These are phyloP conservation scores for Mimas tiliae DNA, from an alignment of 2,888 invertebrate species.

Conservation along the genomic window DNA sequence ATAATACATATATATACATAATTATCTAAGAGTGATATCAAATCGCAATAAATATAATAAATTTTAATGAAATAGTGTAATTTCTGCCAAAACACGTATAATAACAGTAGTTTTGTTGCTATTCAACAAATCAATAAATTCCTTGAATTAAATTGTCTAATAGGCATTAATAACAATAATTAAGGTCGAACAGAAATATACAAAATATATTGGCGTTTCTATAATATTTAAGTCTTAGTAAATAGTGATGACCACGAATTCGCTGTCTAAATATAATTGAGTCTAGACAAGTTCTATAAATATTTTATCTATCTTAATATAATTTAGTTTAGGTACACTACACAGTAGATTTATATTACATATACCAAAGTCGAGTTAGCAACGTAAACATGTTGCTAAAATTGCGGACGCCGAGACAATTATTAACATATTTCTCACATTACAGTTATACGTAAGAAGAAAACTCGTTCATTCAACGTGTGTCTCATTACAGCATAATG, in stretches of 20 bases:
- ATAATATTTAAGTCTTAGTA: neutral
- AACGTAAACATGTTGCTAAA: neutral
- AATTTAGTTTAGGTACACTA: neutral
- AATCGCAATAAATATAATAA: neutral
- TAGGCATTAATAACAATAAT: constrained; percentile 5
- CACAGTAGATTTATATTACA: neutral
- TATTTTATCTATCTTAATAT: constrained; percentile 1
- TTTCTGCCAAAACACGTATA: neutral
- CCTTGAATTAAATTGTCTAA: neutral
- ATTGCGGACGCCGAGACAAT: neutral
- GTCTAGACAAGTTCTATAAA: constrained; percentile 4
- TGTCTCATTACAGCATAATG: neutral
- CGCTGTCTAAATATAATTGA: constrained; percentile 15
- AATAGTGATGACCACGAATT: constrained; percentile 8
- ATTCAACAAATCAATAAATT: neutral
- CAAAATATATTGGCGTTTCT: neutral
- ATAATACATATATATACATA: neutral
- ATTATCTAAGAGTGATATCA: neutral
- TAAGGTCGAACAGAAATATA: constrained; percentile 3
- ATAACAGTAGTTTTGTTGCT: neutral
- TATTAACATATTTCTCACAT: neutral
- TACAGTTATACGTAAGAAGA: neutral
- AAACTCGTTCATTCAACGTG: neutral
- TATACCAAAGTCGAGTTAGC: neutral
- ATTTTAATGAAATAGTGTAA: neutral